Conservation (phyloP, 2,113 vertebrate genomes). For the Ageneiosus marmoratus region DNA sequence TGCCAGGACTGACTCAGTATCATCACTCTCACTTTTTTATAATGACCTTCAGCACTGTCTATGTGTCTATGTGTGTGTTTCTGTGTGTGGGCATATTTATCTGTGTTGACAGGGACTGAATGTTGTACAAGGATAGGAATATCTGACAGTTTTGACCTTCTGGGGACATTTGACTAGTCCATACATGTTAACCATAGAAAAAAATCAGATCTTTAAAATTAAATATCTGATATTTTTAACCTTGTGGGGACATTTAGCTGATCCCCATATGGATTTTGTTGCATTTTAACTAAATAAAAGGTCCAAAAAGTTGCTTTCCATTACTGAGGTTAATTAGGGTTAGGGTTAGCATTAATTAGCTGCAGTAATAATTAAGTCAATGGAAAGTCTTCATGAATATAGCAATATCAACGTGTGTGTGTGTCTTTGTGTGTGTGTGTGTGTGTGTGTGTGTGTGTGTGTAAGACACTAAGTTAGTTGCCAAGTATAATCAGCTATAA, state of each 20-base stretch:
- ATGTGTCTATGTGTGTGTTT: slow-evolving; percentile 14
- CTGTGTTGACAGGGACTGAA: neutral
- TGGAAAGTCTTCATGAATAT: neutral
- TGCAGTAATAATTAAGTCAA: neutral
- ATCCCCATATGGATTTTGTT: too few species aligned
- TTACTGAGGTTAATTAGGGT: neutral
- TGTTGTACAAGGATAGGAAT: neutral
- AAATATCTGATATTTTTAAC: too few species aligned
- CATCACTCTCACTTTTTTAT: slow-evolving; percentile 42
- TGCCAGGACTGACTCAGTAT: slow-evolving; percentile 61
- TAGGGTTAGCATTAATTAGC: neutral
- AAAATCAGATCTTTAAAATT: too few species aligned
- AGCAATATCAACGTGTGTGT: neutral
- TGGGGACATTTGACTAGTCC: neutral
- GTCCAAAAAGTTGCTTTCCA: too few species aligned
- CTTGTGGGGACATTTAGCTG: too few species aligned
- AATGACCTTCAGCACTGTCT: slow-evolving; percentile 41
- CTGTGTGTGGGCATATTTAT: slow-evolving; percentile 9
- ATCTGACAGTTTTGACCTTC: neutral
- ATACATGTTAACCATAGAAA: neutral
- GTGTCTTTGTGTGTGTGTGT: neutral
- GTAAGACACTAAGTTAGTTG: neutral
- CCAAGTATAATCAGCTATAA: slow-evolving; percentile 31
- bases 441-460: neutral
- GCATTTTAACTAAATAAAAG: too few species aligned